phyloP scores from a whole-genome alignment of 2,113 vertebrate species.

The Leptobrachium leishanense region DNA sequence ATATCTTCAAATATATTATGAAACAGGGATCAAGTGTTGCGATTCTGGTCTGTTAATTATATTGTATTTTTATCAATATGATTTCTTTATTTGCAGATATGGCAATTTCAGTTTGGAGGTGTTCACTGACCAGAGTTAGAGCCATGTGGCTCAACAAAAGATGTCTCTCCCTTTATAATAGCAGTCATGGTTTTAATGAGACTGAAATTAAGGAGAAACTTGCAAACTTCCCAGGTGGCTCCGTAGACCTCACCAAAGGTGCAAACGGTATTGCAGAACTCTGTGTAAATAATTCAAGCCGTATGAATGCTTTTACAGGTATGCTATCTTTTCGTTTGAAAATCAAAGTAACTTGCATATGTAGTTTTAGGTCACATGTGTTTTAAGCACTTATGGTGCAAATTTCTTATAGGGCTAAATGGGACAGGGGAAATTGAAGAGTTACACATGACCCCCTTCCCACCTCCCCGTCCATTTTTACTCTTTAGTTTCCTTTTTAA shows the following conservation, averaged over 20 bases:
- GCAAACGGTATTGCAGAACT: conserved; percentile 82
- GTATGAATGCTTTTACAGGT: conserved; percentile 95
- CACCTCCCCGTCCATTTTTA: no score
- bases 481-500: no score
- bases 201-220: conserved; percentile 77
- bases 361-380: not conserved
- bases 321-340: conserved; percentile 27
- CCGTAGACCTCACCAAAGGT: conserved; percentile 78
- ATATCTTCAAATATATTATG: no score
- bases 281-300: conserved; percentile 83
- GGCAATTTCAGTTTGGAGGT: conserved; percentile 67
- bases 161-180: conserved; percentile 66
- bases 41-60: not conserved
- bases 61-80: rapidly evolving
- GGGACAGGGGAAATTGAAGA: no score
- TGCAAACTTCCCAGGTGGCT: conserved; percentile 79
- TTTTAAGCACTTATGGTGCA: no score
- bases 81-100: conserved; percentile 70
- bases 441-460: no score
- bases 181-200: conserved; percentile 68
- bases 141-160: conserved; percentile 60
- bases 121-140: conserved; percentile 54
- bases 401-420: no score
- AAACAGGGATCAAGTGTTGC: no score
- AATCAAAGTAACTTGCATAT: not conserved